Percentiles rank a stretch among this genome's conserved stretches.
phyloP scores from a whole-genome alignment of 2,797 vertebrate genomes.

The Xiphophorus birchmanni region DNA sequence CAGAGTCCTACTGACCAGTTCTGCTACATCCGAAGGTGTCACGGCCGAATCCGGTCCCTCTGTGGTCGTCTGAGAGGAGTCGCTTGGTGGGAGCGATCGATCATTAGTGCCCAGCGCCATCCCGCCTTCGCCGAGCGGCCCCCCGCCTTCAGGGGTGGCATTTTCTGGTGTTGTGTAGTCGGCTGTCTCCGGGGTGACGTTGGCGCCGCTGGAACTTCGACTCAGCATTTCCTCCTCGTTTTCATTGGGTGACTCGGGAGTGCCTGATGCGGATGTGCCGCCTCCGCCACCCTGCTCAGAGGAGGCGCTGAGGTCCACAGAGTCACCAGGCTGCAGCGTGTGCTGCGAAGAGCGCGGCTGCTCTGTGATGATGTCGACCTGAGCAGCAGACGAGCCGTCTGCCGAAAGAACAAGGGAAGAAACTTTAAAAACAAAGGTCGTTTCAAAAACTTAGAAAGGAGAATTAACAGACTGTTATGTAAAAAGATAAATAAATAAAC shows the following conservation, averaged over 20 bases:
- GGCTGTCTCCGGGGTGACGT: constrained; percentile 77
- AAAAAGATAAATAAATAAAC: neutral
- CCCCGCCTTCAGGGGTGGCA: constrained; percentile 82
- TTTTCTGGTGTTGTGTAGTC: constrained; percentile 77
- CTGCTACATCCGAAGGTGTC: constrained; percentile 95
- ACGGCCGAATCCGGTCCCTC: constrained; percentile 97
- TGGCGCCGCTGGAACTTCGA: constrained; percentile 90
- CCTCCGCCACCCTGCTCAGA: constrained; percentile 83
- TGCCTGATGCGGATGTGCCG: constrained; percentile 73
- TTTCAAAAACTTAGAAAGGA: neutral
- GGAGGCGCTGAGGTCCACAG: constrained; percentile 84
- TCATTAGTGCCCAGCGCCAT: constrained; percentile 69
- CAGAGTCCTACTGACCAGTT: constrained; percentile 81
- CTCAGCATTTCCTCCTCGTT: constrained; percentile 91
- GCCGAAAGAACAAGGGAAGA: constrained; percentile 75
- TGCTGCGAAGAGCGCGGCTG: constrained; percentile 95
- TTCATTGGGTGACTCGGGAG: constrained; percentile 79
- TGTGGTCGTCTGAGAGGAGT: constrained; percentile 97
- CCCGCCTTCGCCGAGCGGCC: constrained; percentile 79
- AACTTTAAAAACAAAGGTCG: neutral
- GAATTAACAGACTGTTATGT: neutral
- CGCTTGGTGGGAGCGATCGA: constrained; percentile 91
- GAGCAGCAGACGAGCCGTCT: constrained; percentile 78
- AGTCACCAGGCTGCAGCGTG: constrained; percentile 89
- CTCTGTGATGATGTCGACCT: constrained; percentile 94